Base-by-base conservation (phyloP, 2,113 vertebrate genomes). In the Neolamprologus fasciatus region DNA sequence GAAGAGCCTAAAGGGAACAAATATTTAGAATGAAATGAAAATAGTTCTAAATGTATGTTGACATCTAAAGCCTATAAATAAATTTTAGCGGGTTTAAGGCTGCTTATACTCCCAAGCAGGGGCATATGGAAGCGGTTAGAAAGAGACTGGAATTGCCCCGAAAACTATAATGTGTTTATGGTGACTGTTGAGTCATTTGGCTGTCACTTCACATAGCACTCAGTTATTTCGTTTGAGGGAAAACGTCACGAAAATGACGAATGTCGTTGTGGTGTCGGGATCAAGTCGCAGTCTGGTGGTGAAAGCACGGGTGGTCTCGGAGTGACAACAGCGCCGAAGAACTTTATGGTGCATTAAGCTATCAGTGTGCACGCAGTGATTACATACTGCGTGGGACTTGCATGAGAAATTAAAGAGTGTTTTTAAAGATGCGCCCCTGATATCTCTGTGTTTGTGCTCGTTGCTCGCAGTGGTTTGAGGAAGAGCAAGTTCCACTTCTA, bases 261-360 rank as follows among this genome's bases (percentile, higher is more conserved):
- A 88, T 81, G 80, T 87, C 80, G 84, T 63, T 80, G 57, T 45
- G 81, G 57, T 71, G 73, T 42, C 66, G 78, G 58, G 84, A 91
- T 87, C 53, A 68, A 91, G 86, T 86, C 79, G 6, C 84, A 5
- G 45, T 21, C 33, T 8, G 86, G 42, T 33, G 68, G 63, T 45
- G 81, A 37, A 57, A 4, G 61, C 35, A 89, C 94, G 96, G 95
- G 96, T 96, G 96, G 96, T 96, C 96, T 57, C 11, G 10, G 63
- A 81, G 83, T 90, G 93, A 93, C 92, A 94, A 26, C 86, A 53
- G 79, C 76, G 66, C 80, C 23, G 71, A 83, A 42, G 42, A 68
- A 84, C 83, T 71, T 28, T 8, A 53, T 61, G 45, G 31, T 68
- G 81, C 61, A 86, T 84, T 54, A 90, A 83, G 78, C 81, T 78